phyloP scores from a whole-genome alignment of 2,113 vertebrate species.

The Nothocercus nigrocapillus region DNA sequence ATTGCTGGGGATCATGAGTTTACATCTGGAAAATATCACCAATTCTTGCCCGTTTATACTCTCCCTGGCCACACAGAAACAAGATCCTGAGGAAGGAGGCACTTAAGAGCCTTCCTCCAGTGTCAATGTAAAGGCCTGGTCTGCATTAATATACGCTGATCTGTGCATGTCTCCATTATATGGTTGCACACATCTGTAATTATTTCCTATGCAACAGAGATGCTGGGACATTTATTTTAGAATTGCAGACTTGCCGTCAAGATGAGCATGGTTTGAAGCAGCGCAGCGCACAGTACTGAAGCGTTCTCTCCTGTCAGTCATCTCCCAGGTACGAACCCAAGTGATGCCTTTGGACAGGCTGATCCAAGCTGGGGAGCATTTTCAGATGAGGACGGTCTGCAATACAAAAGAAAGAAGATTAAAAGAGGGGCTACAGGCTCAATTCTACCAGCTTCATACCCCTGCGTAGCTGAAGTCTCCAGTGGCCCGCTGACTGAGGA shows the following conservation, averaged over 20 bases:
- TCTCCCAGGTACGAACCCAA: not conserved
- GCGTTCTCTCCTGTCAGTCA: not conserved
- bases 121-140: not conserved
- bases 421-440: not conserved
- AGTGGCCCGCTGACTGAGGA: fast-evolving
- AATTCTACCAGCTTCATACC: not conserved
- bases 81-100: not conserved
- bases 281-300: not conserved
- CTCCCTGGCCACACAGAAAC: not conserved
- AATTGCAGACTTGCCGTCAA: not conserved
- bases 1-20: not conserved
- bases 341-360: fast-evolving
- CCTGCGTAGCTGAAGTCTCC: not conserved
- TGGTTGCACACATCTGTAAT: not conserved
- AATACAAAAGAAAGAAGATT: not conserved
- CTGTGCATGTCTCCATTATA: not conserved
- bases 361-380: not conserved
- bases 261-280: not conserved
- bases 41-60: not conserved
- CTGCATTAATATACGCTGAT: conserved; percentile 5
- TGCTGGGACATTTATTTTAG: not conserved
- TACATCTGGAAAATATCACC: not conserved
- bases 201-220: not conserved
- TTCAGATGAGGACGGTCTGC: not conserved
- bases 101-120: not conserved